Evolutionary conservation across 2,113 vertebrate species (phyloP), one percentile per base, ranked within the genome.

Genomic region (Numida meleagris): DNA sequence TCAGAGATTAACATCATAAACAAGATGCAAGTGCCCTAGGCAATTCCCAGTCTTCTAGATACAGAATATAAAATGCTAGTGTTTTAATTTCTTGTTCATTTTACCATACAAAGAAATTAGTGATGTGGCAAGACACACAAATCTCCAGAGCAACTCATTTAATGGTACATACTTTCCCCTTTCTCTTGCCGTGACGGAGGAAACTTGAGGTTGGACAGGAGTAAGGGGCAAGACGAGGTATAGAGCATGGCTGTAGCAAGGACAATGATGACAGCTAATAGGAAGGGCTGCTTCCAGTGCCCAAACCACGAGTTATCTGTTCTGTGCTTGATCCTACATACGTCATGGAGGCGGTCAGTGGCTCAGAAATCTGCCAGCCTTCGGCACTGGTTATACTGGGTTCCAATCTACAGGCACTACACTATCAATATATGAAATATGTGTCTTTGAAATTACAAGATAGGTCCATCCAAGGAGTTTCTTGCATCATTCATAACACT

Each of bases 401-500:
- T 43, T 68, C 76, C 46, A 33, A 40, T 74, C 65, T 36, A 80
- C 50, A 90, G 76, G 61, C 61, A 75, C 73, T 88, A 42, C 88
- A 77, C 82, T 83, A 93, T 46, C 85, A 77, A 24, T 5, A 68
- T 90, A 73, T 74, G 88, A 93, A 89, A 90, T 83, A 6, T 77
- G 65, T 67, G 46, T 86, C 72, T 94, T 63, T 12, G 58, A 88
- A 93, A 83, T 93, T 63, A 86, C 80, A 88, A 88, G 80, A 57
- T n/a, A 90, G 42, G 76, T 24, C 55, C 70, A 78, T 74, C 57
- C 88, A 77, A 83, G 29, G 42, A 71, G 51, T n/a, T 61, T 93
- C 88, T 86, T 86, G 76, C 55, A 86, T 94, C 78, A 96, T 81
- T 90, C 90, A 81, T 77, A 77, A 43, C 59, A 31, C 66, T 90